Evolutionary conservation across 2,888 invertebrate species (phyloP), one percentile per base, ranked within the genome.

Genomic region (Myathropa florea): DNA sequence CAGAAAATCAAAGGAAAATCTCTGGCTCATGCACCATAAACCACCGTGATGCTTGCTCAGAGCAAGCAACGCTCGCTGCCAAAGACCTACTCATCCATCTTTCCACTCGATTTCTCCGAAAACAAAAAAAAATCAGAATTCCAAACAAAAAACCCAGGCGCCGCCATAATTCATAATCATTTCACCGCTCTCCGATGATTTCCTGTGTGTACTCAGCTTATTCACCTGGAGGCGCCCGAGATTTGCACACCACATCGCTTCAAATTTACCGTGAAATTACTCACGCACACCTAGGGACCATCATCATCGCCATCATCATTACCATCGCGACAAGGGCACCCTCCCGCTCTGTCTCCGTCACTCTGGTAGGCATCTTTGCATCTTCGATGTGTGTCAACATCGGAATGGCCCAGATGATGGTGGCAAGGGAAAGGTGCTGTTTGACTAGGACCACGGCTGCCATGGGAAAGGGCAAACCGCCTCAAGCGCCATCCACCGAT

Each of bases 251-350:
- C 81, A 77, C 77, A 81, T 85, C 81, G 78, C 70, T 53, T 65
- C 24, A 85, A 85, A 85, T 85, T 85, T 85, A 85, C 81, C 70
- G 85, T 85, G 85, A 85, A 85, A 85, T 85, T 81, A 85, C 81
- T 77, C 81, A 81, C 73, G 77, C 85, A 85, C 46, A 72, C 78
- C 60, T 12, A 24, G 24, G 23, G 57, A 55, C 23, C 23, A 57
- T 10, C 26, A 33, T n/a, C 36, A 4, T 3, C 60, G 39, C 7
- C 30, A 28, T 55, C 36, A 46, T 60, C 59, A 63, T 57, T 7
- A n/a, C 23, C 23, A 14, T 23, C 28, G 4, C 39, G 39, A 46
- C 39, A 6, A 46, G 30, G 18, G 2, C 53, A 53, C 61, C 18
- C 64, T n/a, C n/a, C n/a, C n/a, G n/a, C n/a, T n/a, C 28, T 26